Base-by-base conservation (phyloP, 2,113 vertebrate genomes). In the Morphnarchus princeps region DNA sequence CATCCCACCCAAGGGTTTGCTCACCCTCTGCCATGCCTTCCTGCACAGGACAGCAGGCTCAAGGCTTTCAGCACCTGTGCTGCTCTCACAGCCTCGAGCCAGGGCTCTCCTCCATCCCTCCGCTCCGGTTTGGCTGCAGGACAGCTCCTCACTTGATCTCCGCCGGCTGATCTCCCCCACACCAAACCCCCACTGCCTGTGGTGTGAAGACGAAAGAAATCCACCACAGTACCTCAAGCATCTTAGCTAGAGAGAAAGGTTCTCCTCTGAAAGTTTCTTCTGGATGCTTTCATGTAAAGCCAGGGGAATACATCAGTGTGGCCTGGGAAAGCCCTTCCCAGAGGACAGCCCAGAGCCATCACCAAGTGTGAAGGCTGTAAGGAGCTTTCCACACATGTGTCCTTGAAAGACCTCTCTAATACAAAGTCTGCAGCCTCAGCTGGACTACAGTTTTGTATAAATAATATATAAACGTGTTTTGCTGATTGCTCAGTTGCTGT, bases 121-220 rank as follows among this genome's bases (percentile, higher is more conserved):
- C 6, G 10, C 36, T 13, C 70, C 16, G 8, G 15, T 24, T 17
- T 16, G 69, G n/a, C 47, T 6, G 9, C 47, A 29, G 47, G 67
- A 26, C 70, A 24, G 36, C 49, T 72, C 70, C 50, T 24, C 49
- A 7, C 70, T 40, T 11, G 25, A 49, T 4, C 67, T 50, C 34
- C 26, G n/a, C 34, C 13, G 1, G 47, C n/a, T 21, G 25, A 71
- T 71, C 18, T 29, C 47, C 47, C 47, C 69, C 47, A 21, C 10
- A 2, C 25, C 24, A 7, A 70, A 50, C 13, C 25, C 17, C 25
- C 25, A 7, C 47, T 36, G 49, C 50, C 36, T 32, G 36, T 57
- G 87, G 93, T 8, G 87, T 94, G 34, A 96, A 90, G 18, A 95
- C 91, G 28, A 87, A 89, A 36, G 93, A 86, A 38, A 96, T 97